phyloP scores from a whole-genome alignment of 2,888 invertebrate species.

The Melipona beecheii region DNA sequence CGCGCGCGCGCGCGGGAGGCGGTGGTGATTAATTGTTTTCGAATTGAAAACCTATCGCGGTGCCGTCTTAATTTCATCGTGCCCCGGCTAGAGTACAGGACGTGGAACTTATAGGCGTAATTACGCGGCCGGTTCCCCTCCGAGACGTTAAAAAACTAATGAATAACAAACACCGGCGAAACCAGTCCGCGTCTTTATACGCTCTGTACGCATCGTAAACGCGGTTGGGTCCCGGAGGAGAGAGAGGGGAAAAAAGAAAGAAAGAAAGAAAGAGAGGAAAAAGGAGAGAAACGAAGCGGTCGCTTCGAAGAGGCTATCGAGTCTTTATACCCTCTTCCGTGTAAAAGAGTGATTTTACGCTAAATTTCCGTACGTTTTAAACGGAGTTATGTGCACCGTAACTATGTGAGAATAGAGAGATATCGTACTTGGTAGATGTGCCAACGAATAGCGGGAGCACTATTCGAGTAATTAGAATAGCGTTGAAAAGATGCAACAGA shows the following conservation, averaged over 20 bases:
- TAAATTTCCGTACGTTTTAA: neutral
- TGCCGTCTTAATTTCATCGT: conserved; percentile 77
- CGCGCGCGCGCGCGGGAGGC: conserved; percentile 66
- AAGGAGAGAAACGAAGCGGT: neutral
- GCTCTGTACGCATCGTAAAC: neutral
- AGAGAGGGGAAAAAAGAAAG: neutral
- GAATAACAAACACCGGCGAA: conserved; percentile 44
- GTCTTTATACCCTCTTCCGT: neutral
- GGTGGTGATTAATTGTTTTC: conserved; percentile 82
- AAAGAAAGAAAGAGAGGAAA: neutral
- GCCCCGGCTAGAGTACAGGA: conserved; percentile 50
- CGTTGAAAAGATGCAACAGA: neutral
- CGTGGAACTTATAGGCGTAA: conserved; percentile 58
- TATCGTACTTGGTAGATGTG: neutral
- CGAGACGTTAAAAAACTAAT: conserved; percentile 48
- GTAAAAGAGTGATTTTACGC: neutral
- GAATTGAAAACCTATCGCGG: conserved; percentile 82
- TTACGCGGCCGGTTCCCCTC: conserved; percentile 40
- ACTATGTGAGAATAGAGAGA: neutral
- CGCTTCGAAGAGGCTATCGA: neutral
- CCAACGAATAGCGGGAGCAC: neutral
- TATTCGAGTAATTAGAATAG: neutral
- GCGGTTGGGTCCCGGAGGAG: neutral
- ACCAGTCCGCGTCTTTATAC: conserved; percentile 26
- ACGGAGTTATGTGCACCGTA: neutral